Evolutionary conservation across 1,140 invertebrate genomes (phyloP), one percentile per base, ranked within the genome.

Genomic region (Formica selysi): DNA sequence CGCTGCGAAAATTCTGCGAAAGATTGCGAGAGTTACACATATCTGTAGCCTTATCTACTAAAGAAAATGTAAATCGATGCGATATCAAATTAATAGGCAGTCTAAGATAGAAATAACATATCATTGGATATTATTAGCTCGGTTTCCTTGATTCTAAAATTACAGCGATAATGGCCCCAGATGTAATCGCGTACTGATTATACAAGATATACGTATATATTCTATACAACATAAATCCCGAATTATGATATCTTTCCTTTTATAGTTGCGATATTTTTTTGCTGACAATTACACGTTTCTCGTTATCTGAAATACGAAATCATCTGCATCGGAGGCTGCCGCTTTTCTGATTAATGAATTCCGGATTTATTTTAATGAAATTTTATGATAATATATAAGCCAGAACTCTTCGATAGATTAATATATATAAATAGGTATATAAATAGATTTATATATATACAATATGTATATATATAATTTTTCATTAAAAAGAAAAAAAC

Each of bases 101-200:
- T 85, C 74, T 67, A 65, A 78, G 57, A 59, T 79, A 85, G 61
- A 64, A 65, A 65, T 80, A 74, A 79, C 83, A 64, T 76, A 26
- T 67, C 51, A 16, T 79, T 22, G 83, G 74, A 65, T 76, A 76
- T 78, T 36, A 64, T 78, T 80, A 78, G 32, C 83, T 51, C 22
- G 32, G 61, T 76, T 85, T 78, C 74, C 83, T 76, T 65, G 74
- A 54, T 78, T 65, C 74, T 85, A 78, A 76, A 84, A 85, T 85
- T 87, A 74, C 48, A 51, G 5, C 38, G 67, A 59, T 68, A 62
- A 83, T 54, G 29, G 29, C n/a, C 13, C n/a, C 38, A 38, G 4
- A 13, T 38, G 22, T 44, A 13, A 79, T 57, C 10, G 22, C 29
- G 26, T 67, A 54, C 62, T 78, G 26, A n/a, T 16, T 78, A 8